phyloP scores from a whole-genome alignment of 2,797 vertebrate genomes.

The Gorsachius magnificus region DNA sequence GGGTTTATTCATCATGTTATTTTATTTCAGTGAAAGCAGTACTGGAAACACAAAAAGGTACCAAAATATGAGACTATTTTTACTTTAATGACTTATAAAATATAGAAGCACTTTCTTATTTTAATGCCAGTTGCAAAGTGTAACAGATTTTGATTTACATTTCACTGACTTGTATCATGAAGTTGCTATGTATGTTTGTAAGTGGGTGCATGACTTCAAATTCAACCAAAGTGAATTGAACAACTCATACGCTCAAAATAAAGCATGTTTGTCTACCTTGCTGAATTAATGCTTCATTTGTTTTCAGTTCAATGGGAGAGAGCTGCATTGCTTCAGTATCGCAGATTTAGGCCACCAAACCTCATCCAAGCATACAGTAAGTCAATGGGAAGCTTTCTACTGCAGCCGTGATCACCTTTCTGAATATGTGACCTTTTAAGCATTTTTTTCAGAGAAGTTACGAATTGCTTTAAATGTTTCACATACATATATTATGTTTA shows the following conservation, averaged over 20 bases:
- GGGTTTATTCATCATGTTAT: background rate
- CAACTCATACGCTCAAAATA: background rate
- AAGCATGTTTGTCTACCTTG: background rate
- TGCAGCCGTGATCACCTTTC: background rate
- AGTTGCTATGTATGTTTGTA: background rate
- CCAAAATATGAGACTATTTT: background rate
- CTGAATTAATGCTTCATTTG: background rate
- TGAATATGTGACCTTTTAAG: background rate
- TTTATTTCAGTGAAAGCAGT: conserved; percentile 1
- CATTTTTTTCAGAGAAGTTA: background rate
- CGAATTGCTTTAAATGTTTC: background rate
- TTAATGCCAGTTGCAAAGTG: background rate
- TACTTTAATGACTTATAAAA: background rate
- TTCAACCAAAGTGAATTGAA: background rate
- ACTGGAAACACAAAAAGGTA: background rate
- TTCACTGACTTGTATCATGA: background rate
- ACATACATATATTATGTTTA: background rate
- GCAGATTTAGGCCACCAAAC: background rate
- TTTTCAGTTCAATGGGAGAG: background rate
- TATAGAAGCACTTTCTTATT: background rate
- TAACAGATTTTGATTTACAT: background rate
- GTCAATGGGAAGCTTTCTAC: background rate
- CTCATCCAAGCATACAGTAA: background rate
- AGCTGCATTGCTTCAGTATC: background rate
- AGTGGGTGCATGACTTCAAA: background rate